phyloP scores from a whole-genome alignment of 1,140 invertebrate genomes.

The Pogonus chalceus region DNA sequence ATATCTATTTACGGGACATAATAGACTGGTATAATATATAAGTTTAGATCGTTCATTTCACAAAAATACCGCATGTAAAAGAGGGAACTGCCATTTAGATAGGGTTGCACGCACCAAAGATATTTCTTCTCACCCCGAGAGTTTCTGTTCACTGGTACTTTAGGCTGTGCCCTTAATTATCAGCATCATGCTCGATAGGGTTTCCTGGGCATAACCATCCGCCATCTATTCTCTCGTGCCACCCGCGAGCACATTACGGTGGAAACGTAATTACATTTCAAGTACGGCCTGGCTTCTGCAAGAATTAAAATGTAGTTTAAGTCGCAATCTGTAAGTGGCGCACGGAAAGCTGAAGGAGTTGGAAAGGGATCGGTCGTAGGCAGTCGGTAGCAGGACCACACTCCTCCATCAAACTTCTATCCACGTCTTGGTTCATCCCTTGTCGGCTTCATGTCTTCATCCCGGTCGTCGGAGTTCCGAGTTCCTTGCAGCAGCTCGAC shows the following conservation, averaged over 20 bases:
- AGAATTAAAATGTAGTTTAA: constrained; percentile 8
- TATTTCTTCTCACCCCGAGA: not conserved
- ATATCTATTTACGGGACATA: not conserved
- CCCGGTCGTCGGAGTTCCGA: not conserved
- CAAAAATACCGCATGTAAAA: not conserved
- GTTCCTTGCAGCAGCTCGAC: not conserved
- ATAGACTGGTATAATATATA: constrained; percentile 1
- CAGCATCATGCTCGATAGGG: constrained; percentile 1
- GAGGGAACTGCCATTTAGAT: not conserved
- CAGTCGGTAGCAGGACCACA: too few relatives aligned
- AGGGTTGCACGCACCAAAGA: not conserved
- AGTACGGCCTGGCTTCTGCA: not conserved
- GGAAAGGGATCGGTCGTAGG: not conserved
- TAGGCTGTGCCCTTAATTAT: constrained; percentile 3
- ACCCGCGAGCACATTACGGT: not conserved
- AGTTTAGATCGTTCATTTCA: not conserved
- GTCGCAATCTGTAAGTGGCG: constrained; percentile 2
- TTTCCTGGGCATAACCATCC: not conserved
- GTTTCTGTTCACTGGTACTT: not conserved
- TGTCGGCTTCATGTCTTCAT: constrained; percentile 7
- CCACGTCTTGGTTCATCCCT: constrained; percentile 6
- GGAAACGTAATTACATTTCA: constrained; percentile 7
- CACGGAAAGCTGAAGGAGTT: not conserved
- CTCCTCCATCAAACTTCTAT: constrained; percentile 4
- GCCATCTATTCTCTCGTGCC: not conserved